Conservation (phyloP, 53 echinoderm and acorn worm genomes). For the Astropecten irregularis region DNA sequence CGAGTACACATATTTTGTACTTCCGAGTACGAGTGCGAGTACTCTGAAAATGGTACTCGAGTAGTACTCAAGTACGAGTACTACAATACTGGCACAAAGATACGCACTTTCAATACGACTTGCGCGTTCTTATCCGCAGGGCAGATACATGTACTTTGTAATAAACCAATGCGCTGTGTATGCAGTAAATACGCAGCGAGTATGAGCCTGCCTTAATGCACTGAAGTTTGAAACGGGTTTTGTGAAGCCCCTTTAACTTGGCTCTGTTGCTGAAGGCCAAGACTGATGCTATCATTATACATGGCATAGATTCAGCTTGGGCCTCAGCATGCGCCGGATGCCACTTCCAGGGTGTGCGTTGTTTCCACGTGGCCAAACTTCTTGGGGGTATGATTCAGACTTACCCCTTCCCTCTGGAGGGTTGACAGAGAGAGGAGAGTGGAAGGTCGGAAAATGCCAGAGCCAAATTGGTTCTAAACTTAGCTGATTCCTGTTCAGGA, state of each 20-base stretch:
- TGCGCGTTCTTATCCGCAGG: neutral
- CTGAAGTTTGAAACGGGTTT: neutral
- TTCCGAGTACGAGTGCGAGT: no score
- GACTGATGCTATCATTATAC: neutral
- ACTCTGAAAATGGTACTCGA: no score
- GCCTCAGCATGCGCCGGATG: neutral
- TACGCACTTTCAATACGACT: neutral
- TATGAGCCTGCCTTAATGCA: neutral
- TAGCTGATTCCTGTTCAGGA: neutral
- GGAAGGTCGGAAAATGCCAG: no score
- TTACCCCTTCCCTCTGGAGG: neutral
- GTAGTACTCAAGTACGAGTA: no score
- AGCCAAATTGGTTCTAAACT: conserved; percentile 7
- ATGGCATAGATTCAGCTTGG: neutral
- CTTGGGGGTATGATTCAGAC: conserved; percentile 5
- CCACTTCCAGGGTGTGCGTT: conserved; percentile 14
- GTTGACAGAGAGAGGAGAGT: no score
- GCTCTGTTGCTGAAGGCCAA: neutral
- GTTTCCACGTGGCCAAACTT: neutral
- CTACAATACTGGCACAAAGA: neutral
- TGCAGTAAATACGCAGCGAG: neutral
- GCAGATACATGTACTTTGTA: neutral
- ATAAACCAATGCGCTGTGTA: neutral
- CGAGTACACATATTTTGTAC: no score
- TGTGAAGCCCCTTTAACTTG: neutral